These are phyloP conservation scores for Drosophila nasuta DNA, from an alignment of 1,140 invertebrate genomes.

Conservation along the genomic window DNA sequence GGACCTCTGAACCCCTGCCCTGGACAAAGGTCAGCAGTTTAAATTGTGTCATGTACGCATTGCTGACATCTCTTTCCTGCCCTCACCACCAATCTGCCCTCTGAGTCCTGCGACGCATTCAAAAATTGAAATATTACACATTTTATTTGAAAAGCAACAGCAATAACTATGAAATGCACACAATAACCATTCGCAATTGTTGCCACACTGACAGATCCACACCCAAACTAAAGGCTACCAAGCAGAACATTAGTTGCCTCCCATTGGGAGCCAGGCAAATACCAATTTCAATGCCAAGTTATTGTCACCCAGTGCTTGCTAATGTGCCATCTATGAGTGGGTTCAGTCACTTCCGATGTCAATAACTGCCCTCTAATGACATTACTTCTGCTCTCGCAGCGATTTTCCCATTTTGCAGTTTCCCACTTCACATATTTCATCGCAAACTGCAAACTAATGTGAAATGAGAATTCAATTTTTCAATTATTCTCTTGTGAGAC, in stretches of 20 bases:
- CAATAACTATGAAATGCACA: constrained; percentile 68
- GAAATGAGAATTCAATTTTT: constrained; percentile 13
- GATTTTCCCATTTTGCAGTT: not conserved
- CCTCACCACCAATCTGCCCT: not conserved
- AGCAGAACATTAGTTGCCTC: constrained; percentile 49
- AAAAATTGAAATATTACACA: constrained; percentile 83
- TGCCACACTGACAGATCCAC: constrained; percentile 57
- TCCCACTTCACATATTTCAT: not conserved
- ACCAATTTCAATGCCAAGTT: constrained; percentile 1
- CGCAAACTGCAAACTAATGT: not conserved
- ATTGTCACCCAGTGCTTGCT: constrained; percentile 33
- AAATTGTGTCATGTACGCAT: constrained; percentile 76
- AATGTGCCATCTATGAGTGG: constrained; percentile 66
- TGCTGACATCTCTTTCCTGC: constrained; percentile 42
- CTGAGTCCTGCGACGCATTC: constrained; percentile 27
- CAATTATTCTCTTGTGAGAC: not conserved
- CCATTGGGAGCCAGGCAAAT: constrained; percentile 5
- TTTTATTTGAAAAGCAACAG: constrained; percentile 59
- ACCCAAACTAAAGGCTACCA: constrained; percentile 35
- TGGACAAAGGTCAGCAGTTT: constrained; percentile 75
- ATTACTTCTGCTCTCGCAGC: not conserved
- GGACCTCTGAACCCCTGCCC: constrained; percentile 37
- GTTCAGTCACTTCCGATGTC: constrained; percentile 46
- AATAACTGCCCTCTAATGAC: constrained; percentile 66
- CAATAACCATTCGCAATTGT: constrained; percentile 52